Percentiles rank a stretch among this genome's conserved stretches.
phyloP scores from a whole-genome alignment of 2,113 vertebrate genomes.

The Chionodraco myersi region DNA sequence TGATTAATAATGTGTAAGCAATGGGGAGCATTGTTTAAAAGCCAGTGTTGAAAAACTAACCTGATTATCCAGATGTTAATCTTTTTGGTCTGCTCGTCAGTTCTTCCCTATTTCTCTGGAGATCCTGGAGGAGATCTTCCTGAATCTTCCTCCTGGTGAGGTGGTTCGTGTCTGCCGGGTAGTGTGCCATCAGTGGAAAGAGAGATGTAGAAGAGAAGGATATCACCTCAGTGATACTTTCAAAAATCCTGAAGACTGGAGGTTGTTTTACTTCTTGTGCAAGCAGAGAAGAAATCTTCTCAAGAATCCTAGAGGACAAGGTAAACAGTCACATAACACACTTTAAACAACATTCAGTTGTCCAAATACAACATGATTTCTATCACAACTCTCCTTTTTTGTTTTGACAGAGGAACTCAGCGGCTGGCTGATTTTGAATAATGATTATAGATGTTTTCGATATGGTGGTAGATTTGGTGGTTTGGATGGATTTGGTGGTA shows the following conservation, averaged over 20 bases:
- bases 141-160: conserved; percentile 63
- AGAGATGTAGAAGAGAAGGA: conserved; percentile 78
- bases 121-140: conserved; percentile 80
- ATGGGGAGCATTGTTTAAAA: too few relatives aligned
- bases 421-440: conserved; percentile 67
- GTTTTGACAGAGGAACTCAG: conserved; percentile 59
- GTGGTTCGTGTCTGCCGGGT: conserved; percentile 73
- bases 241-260: conserved; percentile 70
- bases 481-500: conserved; percentile 51
- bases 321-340: conserved; percentile 54
- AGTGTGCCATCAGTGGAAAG: conserved; percentile 79
- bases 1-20: too few relatives aligned
- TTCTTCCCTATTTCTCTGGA: conserved; percentile 58
- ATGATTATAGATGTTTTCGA: conserved; percentile 9
- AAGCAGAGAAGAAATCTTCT: conserved; percentile 79
- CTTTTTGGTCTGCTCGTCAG: too few relatives aligned
- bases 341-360: too few relatives aligned
- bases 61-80: too few relatives aligned
- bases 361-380: too few relatives aligned
- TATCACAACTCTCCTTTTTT: background rate
- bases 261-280: conserved; percentile 74
- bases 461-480: too few relatives aligned
- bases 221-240: conserved; percentile 9
- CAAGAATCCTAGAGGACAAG: conserved; percentile 77
- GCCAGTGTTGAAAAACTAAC: too few relatives aligned